Evolutionary conservation across 2,797 vertebrate genomes (phyloP).

Genomic region (Carcharodon carcharias): DNA sequence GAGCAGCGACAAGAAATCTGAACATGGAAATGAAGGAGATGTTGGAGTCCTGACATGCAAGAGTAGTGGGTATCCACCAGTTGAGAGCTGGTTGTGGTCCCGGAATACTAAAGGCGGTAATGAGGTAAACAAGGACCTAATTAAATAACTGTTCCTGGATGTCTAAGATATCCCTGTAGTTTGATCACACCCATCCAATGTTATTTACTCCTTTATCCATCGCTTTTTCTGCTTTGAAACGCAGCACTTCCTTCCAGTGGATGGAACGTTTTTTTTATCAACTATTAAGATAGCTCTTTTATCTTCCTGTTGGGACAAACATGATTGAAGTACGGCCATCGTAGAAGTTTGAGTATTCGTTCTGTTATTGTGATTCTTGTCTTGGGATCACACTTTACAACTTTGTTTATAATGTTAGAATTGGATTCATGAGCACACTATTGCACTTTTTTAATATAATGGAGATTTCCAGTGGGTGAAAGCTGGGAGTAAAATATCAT

Average conservation of each 20-base stretch:
- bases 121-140: conserved; percentile 34
- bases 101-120: conserved; percentile 39
- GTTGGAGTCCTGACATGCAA: conserved; percentile 63
- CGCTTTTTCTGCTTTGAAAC: neutral
- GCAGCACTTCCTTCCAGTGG: neutral
- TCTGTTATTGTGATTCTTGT: neutral
- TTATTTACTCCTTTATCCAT: neutral
- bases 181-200: neutral
- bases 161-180: neutral
- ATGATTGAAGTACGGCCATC: neutral
- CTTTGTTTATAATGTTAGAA: neutral
- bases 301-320: neutral
- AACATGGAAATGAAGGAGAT: conserved; percentile 78
- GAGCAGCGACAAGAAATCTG: conserved; percentile 67
- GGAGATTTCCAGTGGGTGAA: no score
- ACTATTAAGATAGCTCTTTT: neutral
- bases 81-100: conserved; percentile 54
- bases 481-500: neutral
- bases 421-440: neutral
- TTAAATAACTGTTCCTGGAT: neutral
- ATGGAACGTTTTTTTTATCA: neutral
- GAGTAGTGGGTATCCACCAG: conserved; percentile 58
- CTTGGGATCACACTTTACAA: neutral
- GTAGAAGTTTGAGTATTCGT: neutral
- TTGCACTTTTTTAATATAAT: neutral